Evolutionary conservation across 1,140 invertebrate genomes (phyloP), one percentile per base, ranked within the genome.

Genomic region (Platyura marginata): DNA sequence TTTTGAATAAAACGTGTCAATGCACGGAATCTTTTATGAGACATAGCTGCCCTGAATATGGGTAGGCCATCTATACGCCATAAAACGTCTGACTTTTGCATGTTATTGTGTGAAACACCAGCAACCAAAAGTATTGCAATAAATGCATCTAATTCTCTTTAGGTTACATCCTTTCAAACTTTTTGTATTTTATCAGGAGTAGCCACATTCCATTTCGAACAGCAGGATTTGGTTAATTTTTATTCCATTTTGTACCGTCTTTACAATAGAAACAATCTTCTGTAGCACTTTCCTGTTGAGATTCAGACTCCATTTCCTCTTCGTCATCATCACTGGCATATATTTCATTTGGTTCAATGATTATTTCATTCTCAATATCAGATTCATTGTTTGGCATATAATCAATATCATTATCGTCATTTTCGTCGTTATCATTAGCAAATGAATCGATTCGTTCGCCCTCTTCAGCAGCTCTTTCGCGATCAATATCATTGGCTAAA

Each of bases 21-120:
- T 29, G 13, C 6, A 29, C 6, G 6, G 13, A 44, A 41, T 41
- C 44, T 23, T 20, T 44, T 34, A 18, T 40, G 33, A 21, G 44
- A 40, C 44, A 44, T 41, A 3, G 44, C 44, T 10, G 44, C 39
- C 16, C 44, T 18, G 22, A 44, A 44, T 40, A 44, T 44, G 29
- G 44, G 39, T 3, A 44, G 20, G 34, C 18, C 23, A 34, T 41
- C 38, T 44, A 29, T 21, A 3, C 21, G 21, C 44, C 44, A 42
- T 18, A 46, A 38, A 39, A 32, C n/a, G 1, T 5, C 3, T 36
- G 40, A 10, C 2, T 8, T 19, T 38, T 46, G 44, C 40, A 38
- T 46, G 29, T 46, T 46, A 42, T 46, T 46, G 11, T 42, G 21
- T 4, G 44, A 20, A 21, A 29, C 13, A 42, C 44, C 35, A 42